Percentiles rank a stretch among this genome's conserved stretches.
These are phyloP conservation scores for Agrilus biguttatus DNA, from an alignment of 2,888 invertebrate genomes.

Conservation along the genomic window DNA sequence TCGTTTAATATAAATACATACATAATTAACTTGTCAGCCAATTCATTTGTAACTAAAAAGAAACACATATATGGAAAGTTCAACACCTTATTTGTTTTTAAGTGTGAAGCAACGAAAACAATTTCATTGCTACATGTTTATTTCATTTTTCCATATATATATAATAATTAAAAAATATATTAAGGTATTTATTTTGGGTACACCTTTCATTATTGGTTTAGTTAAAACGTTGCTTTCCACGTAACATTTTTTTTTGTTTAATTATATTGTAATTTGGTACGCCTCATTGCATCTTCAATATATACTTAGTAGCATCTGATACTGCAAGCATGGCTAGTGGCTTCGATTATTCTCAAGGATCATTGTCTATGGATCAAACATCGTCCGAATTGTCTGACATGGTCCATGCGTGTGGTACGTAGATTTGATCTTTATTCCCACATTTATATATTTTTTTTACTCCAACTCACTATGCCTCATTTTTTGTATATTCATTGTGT, in stretches of 20 bases:
- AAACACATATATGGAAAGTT: too few species aligned
- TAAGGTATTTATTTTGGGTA: background rate
- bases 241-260: slow-evolving; percentile 9
- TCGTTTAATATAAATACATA: too few species aligned
- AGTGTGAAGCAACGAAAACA: too few species aligned
- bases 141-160: background rate
- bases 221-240: background rate
- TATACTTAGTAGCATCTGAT: slow-evolving; percentile 27
- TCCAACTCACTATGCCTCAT: background rate
- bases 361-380: slow-evolving; percentile 5
- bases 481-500: too few species aligned
- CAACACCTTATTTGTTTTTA: too few species aligned
- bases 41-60: too few species aligned
- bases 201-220: slow-evolving; percentile 1
- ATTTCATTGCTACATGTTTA: background rate
- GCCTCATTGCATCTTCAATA: background rate
- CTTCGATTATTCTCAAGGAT: slow-evolving; percentile 18
- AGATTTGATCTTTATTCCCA: slow-evolving; percentile 5
- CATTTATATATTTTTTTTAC: too few species aligned
- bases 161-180: background rate
- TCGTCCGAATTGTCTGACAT: slow-evolving; percentile 20
- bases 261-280: slow-evolving; percentile 9
- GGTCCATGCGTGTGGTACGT: slow-evolving; percentile 20
- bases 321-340: slow-evolving; percentile 32
- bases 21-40: too few species aligned